A percentile compares a stretch with the other conserved stretches of the same genome.
Conservation (phyloP, 2,888 invertebrate genomes). For the Leuctra nigra region DNA sequence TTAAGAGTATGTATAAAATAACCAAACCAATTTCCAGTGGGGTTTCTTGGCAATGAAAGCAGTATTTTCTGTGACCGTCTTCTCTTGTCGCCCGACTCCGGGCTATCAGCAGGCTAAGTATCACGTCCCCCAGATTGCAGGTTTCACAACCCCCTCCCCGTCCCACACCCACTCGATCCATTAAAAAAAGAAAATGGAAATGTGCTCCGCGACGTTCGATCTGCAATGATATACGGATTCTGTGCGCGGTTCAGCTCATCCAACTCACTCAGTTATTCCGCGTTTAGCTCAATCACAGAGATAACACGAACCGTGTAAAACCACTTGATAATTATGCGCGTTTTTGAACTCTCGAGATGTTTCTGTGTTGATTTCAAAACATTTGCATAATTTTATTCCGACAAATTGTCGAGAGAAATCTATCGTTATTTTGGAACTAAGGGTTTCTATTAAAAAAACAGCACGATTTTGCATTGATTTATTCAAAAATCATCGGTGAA, state of each 20-base stretch:
- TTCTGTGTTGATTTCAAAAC: conserved; percentile 7
- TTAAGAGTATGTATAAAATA: too few relatives aligned
- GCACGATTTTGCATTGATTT: too few relatives aligned
- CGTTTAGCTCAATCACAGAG: background rate
- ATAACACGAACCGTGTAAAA: background rate
- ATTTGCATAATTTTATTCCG: conserved; percentile 1
- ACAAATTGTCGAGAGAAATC: conserved; percentile 2
- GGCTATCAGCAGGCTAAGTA: too few relatives aligned
- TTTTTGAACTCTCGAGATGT: conserved; percentile 10
- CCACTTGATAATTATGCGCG: conserved; percentile 16
- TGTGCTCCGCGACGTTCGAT: conserved; percentile 13
- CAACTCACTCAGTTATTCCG: background rate
- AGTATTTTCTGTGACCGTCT: too few relatives aligned
- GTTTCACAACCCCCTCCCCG: too few relatives aligned
- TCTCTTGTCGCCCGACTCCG: too few relatives aligned
- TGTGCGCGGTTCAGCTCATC: background rate
- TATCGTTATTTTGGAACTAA: conserved; percentile 10
- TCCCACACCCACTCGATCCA: background rate
- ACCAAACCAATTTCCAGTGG: too few relatives aligned
- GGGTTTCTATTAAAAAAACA: too few relatives aligned
- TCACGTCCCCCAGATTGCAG: too few relatives aligned
- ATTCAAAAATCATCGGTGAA: conserved; percentile 7
- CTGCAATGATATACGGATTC: conserved; percentile 12
- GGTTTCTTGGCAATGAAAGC: too few relatives aligned
- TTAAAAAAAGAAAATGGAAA: conserved; percentile 14